These are phyloP conservation scores for Cephalopachus bancanus DNA, from an alignment of 2,797 vertebrate species.

Conservation along the genomic window DNA sequence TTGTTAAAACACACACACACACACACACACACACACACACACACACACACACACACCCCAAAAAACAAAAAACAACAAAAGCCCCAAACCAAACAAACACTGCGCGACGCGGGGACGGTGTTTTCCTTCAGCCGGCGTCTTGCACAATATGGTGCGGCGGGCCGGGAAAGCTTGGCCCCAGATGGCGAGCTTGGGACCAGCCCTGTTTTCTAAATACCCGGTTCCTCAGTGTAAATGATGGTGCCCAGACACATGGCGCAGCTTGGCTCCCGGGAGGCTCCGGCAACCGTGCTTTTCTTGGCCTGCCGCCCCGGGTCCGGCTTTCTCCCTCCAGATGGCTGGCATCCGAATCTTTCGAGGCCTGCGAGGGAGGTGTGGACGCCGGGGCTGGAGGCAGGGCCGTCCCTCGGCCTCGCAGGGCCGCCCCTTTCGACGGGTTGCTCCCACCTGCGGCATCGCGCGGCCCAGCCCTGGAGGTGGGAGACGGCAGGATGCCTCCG, in stretches of 20 bases:
- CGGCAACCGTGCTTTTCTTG: conserved; percentile 7
- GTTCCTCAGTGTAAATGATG: conserved; percentile 74
- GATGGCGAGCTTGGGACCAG: conserved; percentile 73
- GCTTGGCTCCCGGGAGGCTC: conserved; percentile 52
- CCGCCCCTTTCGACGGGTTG: rapidly evolving
- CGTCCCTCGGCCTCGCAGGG: rapidly evolving
- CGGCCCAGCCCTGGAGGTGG: rapidly evolving
- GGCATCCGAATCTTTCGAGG: conserved; percentile 11
- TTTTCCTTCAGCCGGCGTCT: conserved; percentile 64
- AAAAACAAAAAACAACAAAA: conserved; percentile 79
- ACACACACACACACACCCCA: conserved; percentile 72
- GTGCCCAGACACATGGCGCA: conserved; percentile 69
- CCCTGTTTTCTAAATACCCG: conserved; percentile 78
- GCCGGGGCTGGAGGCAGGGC: not conserved
- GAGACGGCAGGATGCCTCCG: not conserved
- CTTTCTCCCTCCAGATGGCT: conserved; percentile 66
- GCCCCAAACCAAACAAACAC: conserved; percentile 82
- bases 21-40: conserved; percentile 52
- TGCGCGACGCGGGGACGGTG: not conserved
- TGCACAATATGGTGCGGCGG: conserved; percentile 75
- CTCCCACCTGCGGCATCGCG: not conserved
- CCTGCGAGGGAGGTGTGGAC: not conserved
- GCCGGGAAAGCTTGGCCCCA: conserved; percentile 73
- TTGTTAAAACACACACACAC: conserved; percentile 66
- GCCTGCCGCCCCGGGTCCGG: conserved; percentile 53